Evolutionary conservation across 2,113 vertebrate genomes (phyloP).

Genomic region (Pelecanoides urinatrix): DNA sequence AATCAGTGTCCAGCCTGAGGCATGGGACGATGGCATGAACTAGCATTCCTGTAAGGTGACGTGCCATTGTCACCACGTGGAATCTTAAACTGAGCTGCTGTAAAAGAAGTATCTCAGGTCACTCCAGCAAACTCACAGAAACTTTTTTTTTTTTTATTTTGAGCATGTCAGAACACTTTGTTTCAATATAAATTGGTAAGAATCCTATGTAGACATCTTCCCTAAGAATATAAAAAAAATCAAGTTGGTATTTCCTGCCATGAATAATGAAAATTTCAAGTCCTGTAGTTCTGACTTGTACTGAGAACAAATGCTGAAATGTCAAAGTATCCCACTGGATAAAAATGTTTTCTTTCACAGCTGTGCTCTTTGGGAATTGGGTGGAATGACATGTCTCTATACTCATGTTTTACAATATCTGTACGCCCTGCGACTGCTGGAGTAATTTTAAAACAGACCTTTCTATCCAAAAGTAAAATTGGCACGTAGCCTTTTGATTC

Average conservation of each 20-base stretch:
- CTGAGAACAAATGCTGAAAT: neutral
- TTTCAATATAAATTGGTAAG: neutral
- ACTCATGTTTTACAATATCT: neutral
- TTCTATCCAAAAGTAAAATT: slow-evolving; percentile 1
- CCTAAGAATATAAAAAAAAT: neutral
- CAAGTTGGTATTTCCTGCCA: neutral
- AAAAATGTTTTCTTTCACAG: neutral
- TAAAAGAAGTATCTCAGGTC: neutral
- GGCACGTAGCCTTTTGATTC: slow-evolving; percentile 23
- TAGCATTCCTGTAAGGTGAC: neutral
- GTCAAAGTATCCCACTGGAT: neutral
- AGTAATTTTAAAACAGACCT: slow-evolving; percentile 10
- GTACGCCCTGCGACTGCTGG: neutral
- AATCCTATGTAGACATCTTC: neutral
- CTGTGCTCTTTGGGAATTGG: neutral
- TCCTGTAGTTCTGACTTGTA: neutral
- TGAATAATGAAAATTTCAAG: neutral
- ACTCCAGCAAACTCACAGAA: neutral
- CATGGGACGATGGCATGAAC: neutral
- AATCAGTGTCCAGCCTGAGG: neutral
- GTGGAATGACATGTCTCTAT: neutral
- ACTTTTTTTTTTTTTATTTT: neutral
- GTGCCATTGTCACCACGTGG: neutral
- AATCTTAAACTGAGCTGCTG: neutral
- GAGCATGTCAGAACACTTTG: neutral